Base-by-base conservation (phyloP, 1,140 invertebrate species). In the Musca domestica region DNA sequence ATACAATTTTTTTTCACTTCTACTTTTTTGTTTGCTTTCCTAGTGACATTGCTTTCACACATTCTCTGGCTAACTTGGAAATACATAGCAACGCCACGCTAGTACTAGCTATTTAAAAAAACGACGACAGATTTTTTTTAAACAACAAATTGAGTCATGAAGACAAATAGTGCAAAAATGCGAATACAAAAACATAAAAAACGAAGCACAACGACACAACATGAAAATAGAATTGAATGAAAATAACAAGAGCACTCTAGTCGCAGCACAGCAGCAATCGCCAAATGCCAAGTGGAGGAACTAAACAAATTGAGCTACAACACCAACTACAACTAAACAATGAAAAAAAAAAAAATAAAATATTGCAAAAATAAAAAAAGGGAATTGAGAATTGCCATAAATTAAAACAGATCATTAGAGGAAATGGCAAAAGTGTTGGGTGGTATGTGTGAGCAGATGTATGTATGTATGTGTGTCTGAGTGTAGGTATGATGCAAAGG, bases 21-120 rank as follows among this genome's bases (percentile, higher is more conserved):
- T n/a, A n/a, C n/a, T n/a, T n/a, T n/a, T 30, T 30, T 30, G 34
- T 12, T 41, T 7, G 34, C 34, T 41, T 41, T 41, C 34, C 34
- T 41, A 41, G 34, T 61, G 56, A 41, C 56, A 61, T 61, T 61
- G 56, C 56, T 61, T 61, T 61, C 56, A 61, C 56, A 61, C 27
- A n/a, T 20, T 61, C 34, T 41, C 34, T 41, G 12, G 34, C 34
- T 12, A 61, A 34, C 56, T 61, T 27, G 27, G 48, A 51, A 51
- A 51, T 12, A 12, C 1, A 9, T 19, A 19, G n/a, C 1, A 51
- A 51, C 17, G 20, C 17, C 9, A 20, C 30, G 19, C 34, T 34
- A 17, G 25, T 20, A 23, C 20, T 23, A 54, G 23, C 52, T 54
- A 41, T 30, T 20, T 14, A 30, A 10, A 58, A 34, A 41, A 19